A percentile compares a stretch with the other conserved stretches of the same genome.
Evolutionary conservation across 2,797 vertebrate species (phyloP).

Genomic region (Paramormyrops hopkinsi): DNA sequence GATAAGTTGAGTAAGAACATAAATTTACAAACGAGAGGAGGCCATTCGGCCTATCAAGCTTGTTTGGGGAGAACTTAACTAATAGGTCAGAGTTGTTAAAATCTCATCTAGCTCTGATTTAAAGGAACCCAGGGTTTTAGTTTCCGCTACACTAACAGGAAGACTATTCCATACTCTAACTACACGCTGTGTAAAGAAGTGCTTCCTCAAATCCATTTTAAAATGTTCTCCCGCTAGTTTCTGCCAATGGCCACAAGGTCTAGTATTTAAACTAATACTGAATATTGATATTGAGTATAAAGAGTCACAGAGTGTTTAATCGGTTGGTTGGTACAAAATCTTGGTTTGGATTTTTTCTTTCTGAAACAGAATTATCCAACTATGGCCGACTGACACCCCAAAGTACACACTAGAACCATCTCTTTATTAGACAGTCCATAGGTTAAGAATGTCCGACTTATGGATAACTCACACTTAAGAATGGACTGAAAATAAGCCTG

Average conservation of each 20-base stretch:
- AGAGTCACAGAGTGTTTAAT: background rate
- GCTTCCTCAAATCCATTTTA: too few relatives aligned
- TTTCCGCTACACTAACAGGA: background rate
- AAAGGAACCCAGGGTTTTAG: background rate
- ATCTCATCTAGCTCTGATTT: background rate
- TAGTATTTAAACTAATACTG: too few relatives aligned
- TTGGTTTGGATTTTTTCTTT: background rate
- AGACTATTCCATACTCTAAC: background rate
- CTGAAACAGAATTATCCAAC: background rate
- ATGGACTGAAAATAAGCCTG: background rate
- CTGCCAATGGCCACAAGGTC: too few relatives aligned
- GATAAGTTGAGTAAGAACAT: background rate
- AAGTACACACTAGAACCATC: background rate
- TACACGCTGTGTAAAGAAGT: background rate
- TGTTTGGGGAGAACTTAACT: background rate
- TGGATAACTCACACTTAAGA: background rate
- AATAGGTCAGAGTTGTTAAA: background rate
- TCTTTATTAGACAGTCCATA: background rate
- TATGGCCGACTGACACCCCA: background rate
- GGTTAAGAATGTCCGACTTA: background rate
- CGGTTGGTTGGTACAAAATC: background rate
- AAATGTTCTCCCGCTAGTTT: too few relatives aligned
- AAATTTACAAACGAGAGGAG: background rate
- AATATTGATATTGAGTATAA: background rate
- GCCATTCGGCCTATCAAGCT: background rate